These are phyloP conservation scores for Rhagonycha fulva DNA, from an alignment of 2,888 invertebrate species.

Conservation along the genomic window DNA sequence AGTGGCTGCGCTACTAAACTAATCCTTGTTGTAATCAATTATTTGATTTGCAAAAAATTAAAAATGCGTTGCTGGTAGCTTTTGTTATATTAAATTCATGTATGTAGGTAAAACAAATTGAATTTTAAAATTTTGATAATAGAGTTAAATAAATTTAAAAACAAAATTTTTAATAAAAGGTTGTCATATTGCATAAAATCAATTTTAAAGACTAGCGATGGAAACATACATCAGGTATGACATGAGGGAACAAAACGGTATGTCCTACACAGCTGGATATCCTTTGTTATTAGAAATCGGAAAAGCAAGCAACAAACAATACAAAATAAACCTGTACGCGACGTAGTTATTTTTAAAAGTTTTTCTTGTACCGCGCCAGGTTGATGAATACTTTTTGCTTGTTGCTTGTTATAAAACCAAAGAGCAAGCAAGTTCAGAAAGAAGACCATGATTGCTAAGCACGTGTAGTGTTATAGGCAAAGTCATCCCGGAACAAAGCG, in stretches of 20 bases:
- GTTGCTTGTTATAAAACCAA: constrained; percentile 22
- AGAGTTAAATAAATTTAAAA: neutral
- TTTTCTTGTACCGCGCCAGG: constrained; percentile 15
- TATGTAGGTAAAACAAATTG: neutral
- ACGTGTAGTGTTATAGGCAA: constrained; percentile 48
- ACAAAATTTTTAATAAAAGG: neutral
- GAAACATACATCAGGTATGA: constrained; percentile 15
- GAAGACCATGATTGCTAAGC: constrained; percentile 45
- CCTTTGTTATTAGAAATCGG: constrained; percentile 21
- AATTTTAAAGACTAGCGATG: constrained; percentile 4
- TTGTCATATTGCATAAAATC: constrained; percentile 1
- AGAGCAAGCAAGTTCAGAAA: constrained; percentile 15
- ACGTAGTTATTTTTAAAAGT: constrained; percentile 26
- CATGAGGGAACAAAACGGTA: constrained; percentile 22
- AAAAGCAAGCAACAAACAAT: constrained; percentile 23
- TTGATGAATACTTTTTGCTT: constrained; percentile 27
- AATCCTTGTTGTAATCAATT: neutral
- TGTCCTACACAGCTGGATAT: constrained; percentile 25
- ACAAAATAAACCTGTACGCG: constrained; percentile 22
- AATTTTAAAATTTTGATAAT: neutral
- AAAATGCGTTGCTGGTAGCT: neutral
- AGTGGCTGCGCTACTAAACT: neutral
- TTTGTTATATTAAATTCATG: neutral
- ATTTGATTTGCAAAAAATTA: neutral
- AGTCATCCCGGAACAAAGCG: constrained; percentile 50